Evolutionary conservation across 2,888 invertebrate species (phyloP).

Genomic region (Drosophila fulvimacula): DNA sequence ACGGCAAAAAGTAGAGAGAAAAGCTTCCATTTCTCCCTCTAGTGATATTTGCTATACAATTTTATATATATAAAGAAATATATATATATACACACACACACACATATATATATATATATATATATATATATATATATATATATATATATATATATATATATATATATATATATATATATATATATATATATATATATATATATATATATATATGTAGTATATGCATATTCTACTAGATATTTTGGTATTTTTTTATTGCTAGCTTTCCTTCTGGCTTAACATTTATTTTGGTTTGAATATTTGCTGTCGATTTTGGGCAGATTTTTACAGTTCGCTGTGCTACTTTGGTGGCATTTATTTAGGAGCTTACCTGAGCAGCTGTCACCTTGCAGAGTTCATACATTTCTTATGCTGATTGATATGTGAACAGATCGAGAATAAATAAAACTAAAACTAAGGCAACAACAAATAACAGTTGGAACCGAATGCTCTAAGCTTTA

Average conservation of each 20-base stretch:
- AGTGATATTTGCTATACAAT: constrained; percentile 51
- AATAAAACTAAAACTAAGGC: too few relatives aligned
- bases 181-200: not conserved
- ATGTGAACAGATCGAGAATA: too few relatives aligned
- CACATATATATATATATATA: not conserved
- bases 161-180: constrained; percentile 13
- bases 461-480: too few relatives aligned
- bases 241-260: constrained; percentile 1
- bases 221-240: constrained; percentile 3
- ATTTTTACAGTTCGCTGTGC: constrained; percentile 68
- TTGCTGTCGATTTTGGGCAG: constrained; percentile 62
- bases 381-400: not conserved
- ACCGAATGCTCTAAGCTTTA: too few relatives aligned
- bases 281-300: constrained; percentile 47
- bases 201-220: constrained; percentile 3
- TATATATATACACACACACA: too few relatives aligned
- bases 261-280: constrained; percentile 35
- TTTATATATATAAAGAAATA: constrained; percentile 17
- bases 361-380: constrained; percentile 33
- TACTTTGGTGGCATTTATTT: constrained; percentile 49
- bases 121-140: constrained; percentile 3
- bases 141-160: constrained; percentile 5
- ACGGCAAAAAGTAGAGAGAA: constrained; percentile 33
- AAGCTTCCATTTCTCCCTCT: constrained; percentile 33
- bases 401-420: not conserved